A percentile compares a stretch with the other conserved stretches of the same genome.
Conservation (phyloP, 2,113 vertebrate species). For the Oryzias javanicus region DNA sequence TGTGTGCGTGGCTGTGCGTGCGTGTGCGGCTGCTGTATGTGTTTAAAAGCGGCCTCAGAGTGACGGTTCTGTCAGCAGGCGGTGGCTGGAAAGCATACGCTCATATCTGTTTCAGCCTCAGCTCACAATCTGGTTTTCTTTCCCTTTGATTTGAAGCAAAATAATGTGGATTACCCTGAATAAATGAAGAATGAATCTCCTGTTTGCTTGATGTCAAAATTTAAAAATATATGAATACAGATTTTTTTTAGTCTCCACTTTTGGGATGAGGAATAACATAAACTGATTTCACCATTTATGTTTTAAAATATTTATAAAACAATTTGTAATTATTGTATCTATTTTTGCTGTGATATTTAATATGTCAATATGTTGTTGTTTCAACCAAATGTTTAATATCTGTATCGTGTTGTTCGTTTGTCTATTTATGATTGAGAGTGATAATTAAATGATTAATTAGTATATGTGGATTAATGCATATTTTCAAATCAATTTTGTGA, state of each 20-base stretch:
- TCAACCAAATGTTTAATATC: no score
- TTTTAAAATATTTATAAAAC: background rate
- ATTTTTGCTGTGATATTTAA: background rate
- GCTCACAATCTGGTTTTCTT: background rate
- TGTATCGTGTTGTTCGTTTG: no score
- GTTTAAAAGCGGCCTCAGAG: constrained; percentile 30
- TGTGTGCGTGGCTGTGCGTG: constrained; percentile 4
- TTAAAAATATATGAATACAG: background rate
- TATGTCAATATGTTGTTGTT: background rate
- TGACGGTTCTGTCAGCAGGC: constrained; percentile 37
- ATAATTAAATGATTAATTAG: no score
- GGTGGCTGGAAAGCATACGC: constrained; percentile 27
- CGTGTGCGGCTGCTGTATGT: constrained; percentile 34
- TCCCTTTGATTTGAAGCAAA: background rate
- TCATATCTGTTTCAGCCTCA: constrained; percentile 8
- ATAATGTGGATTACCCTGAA: background rate
- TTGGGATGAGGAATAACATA: no score
- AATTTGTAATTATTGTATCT: background rate
- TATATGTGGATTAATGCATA: no score
- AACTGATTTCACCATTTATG: no score
- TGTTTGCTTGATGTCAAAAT: background rate
- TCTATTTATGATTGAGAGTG: no score
- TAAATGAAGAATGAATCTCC: background rate
- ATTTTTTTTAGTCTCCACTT: no score
- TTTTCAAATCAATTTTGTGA: no score